These are phyloP conservation scores for Tachycineta bicolor DNA, from an alignment of 2,113 vertebrate species.

Conservation along the genomic window DNA sequence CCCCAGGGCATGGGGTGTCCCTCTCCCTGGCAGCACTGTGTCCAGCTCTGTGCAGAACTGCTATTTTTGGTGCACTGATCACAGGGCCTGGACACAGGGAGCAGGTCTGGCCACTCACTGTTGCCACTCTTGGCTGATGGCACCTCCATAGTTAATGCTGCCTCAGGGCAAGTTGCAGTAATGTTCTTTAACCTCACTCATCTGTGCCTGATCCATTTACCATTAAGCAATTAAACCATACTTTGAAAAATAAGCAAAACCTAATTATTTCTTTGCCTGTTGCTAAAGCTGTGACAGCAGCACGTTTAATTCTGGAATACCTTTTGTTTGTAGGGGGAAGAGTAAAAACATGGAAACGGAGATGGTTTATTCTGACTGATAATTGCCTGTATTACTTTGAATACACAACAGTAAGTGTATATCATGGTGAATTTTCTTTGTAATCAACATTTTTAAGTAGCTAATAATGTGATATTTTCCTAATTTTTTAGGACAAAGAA, in stretches of 20 bases:
- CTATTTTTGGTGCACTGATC: rapidly evolving
- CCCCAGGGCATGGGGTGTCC: too few species aligned
- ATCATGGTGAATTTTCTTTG: not conserved
- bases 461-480: not conserved
- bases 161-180: not conserved
- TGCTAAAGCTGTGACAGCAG: not conserved
- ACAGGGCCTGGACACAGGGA: not conserved
- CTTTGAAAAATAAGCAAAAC: not conserved
- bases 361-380: slow-evolving; percentile 98
- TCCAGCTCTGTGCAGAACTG: not conserved
- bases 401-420: slow-evolving; percentile 92
- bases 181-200: not conserved
- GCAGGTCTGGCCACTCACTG: not conserved
- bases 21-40: not conserved
- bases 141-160: not conserved
- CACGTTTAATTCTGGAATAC: not conserved
- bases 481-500: slow-evolving; percentile 88
- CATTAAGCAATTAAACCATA: not conserved
- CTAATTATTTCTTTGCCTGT: not conserved
- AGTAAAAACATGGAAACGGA: slow-evolving; percentile 98
- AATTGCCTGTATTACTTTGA: slow-evolving; percentile 99
- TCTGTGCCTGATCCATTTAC: slow-evolving; percentile 57
- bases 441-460: not conserved
- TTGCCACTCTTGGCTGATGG: not conserved
- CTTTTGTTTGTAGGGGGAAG: slow-evolving; percentile 85